A percentile compares a stretch with the other conserved stretches of the same genome.
Conservation (phyloP, 2,888 invertebrate species). For the Caenorhabditis angaria region DNA sequence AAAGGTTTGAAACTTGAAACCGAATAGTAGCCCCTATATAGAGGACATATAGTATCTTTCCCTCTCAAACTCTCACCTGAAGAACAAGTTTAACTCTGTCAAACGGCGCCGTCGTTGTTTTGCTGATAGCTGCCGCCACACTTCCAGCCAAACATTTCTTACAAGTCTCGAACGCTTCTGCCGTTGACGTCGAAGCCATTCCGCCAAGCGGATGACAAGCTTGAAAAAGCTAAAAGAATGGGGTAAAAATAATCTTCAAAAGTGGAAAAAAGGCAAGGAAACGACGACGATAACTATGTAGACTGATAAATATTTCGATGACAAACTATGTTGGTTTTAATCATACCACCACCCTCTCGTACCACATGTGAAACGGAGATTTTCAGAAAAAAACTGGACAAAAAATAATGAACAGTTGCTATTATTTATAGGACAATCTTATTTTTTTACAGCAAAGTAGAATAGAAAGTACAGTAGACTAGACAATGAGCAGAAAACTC, state of each 20-base stretch:
- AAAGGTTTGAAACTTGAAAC: no score
- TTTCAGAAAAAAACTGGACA: no score
- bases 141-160: slow-evolving; percentile 78
- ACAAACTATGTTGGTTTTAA: background rate
- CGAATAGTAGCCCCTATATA: no score
- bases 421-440: background rate
- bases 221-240: background rate
- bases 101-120: slow-evolving; percentile 92
- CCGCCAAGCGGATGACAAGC: slow-evolving; percentile 14
- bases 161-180: slow-evolving; percentile 35
- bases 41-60: no score
- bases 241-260: background rate
- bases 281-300: background rate
- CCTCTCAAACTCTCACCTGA: slow-evolving; percentile 78
- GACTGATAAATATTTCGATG: background rate
- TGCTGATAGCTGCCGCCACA: slow-evolving; percentile 89
- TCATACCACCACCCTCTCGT: slow-evolving; percentile 2
- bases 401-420: background rate
- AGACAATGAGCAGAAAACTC: background rate
- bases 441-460: no score
- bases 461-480: background rate
- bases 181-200: slow-evolving; percentile 34
- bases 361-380: background rate
- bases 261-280: background rate
- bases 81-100: slow-evolving; percentile 91